A percentile compares a stretch with the other conserved stretches of the same genome.
Evolutionary conservation across 2,888 invertebrate genomes (phyloP).

Genomic region (Maniola hyperantus): DNA sequence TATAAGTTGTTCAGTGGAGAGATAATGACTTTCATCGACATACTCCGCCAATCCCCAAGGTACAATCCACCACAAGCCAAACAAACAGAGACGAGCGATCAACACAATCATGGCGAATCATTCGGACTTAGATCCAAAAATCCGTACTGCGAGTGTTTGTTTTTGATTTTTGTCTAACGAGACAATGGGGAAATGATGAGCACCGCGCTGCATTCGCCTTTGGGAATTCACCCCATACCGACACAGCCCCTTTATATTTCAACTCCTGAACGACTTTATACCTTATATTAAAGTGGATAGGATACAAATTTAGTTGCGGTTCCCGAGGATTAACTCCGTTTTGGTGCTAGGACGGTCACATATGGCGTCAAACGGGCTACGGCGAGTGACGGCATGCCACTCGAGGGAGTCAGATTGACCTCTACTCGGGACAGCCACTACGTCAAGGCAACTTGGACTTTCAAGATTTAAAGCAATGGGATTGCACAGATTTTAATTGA

Average conservation of each 20-base stretch:
- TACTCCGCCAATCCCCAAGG: slow-evolving; percentile 56
- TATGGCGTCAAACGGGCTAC: slow-evolving; percentile 80
- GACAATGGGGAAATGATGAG: slow-evolving; percentile 83
- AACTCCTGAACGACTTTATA: slow-evolving; percentile 50
- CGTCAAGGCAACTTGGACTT: slow-evolving; percentile 56
- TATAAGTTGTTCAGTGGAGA: slow-evolving; percentile 32
- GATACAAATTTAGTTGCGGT: slow-evolving; percentile 52
- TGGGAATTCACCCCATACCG: slow-evolving; percentile 77
- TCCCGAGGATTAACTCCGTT: slow-evolving; percentile 54
- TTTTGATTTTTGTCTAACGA: slow-evolving; percentile 83
- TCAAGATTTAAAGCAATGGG: slow-evolving; percentile 53
- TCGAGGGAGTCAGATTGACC: slow-evolving; percentile 77
- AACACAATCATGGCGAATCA: slow-evolving; percentile 71
- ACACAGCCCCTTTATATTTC: slow-evolving; percentile 56
- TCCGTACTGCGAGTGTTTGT: slow-evolving; percentile 76
- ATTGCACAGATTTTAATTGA: slow-evolving; percentile 24
- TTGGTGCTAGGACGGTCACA: slow-evolving; percentile 56
- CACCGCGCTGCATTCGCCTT: slow-evolving; percentile 73
- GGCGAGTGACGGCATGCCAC: slow-evolving; percentile 77
- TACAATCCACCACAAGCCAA: slow-evolving; percentile 64
- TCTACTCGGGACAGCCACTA: slow-evolving; percentile 65
- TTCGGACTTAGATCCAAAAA: slow-evolving; percentile 75
- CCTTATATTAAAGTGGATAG: slow-evolving; percentile 53
- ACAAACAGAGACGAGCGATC: slow-evolving; percentile 54
- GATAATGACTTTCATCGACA: slow-evolving; percentile 52